These are phyloP conservation scores for Margarornis squamiger DNA, from an alignment of 2,797 vertebrate genomes.

Conservation along the genomic window DNA sequence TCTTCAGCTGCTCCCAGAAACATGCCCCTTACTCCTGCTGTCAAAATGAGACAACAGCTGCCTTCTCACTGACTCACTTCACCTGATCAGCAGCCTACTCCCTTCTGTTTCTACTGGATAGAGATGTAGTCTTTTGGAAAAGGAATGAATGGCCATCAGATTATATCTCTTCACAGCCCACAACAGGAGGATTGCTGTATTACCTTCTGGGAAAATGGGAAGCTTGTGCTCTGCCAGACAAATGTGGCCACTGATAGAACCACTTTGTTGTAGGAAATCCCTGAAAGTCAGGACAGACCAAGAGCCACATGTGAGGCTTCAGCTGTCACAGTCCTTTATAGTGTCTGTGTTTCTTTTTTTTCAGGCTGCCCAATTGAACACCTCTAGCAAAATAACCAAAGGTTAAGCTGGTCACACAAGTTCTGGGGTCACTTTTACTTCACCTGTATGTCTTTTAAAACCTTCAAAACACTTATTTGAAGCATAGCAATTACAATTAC, in stretches of 20 bases:
- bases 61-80: background rate
- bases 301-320: background rate
- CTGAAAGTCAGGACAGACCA: background rate
- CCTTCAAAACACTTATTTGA: background rate
- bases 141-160: background rate
- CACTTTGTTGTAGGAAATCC: background rate
- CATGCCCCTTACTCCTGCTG: background rate
- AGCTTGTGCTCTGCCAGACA: rapidly evolving
- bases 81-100: background rate
- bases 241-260: background rate
- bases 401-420: background rate
- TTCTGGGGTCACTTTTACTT: background rate
- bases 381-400: background rate
- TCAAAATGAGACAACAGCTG: background rate
- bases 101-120: background rate
- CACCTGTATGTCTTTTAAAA: background rate
- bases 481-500: background rate
- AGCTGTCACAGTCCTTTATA: background rate
- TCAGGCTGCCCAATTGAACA: background rate
- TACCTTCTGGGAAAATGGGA: background rate
- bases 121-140: background rate
- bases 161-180: background rate
- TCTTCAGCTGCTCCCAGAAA: background rate
- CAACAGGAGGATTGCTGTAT: background rate
- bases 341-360: background rate